Evolutionary conservation across 2,113 vertebrate genomes (phyloP).

Genomic region (Fregetta grallaria): DNA sequence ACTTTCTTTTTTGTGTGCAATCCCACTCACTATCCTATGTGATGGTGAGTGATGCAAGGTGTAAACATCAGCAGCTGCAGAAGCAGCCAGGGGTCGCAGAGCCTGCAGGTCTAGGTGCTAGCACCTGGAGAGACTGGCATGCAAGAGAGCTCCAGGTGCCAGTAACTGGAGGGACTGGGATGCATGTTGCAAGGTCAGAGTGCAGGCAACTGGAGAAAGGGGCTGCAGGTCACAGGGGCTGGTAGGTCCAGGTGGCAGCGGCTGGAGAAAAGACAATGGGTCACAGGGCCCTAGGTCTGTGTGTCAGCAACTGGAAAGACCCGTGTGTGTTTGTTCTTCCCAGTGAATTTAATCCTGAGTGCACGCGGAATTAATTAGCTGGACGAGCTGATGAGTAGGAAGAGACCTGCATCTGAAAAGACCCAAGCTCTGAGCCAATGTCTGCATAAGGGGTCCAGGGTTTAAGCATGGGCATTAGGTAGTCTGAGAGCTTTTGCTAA

Average conservation of each 20-base stretch:
- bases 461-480: not conserved
- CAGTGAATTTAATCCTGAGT: not conserved
- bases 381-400: not conserved
- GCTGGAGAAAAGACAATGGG: not conserved
- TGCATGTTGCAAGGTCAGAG: not conserved
- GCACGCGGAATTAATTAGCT: not conserved
- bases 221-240: not conserved
- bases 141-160: not conserved
- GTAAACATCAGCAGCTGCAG: not conserved
- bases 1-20: not conserved
- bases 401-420: not conserved
- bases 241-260: not conserved
- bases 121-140: not conserved
- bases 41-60: not conserved
- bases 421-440: not conserved
- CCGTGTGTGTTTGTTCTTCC: accelerated
- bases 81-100: not conserved
- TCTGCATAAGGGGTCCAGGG: not conserved
- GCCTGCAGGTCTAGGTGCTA: not conserved
- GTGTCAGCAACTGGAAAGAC: not conserved
- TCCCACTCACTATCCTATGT: not conserved
- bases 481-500: not conserved
- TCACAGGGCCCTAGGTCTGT: not conserved
- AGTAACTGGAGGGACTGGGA: not conserved
- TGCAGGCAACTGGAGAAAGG: not conserved